These are phyloP conservation scores for Thyatira batis DNA, from an alignment of 2,888 invertebrate species.

Conservation along the genomic window DNA sequence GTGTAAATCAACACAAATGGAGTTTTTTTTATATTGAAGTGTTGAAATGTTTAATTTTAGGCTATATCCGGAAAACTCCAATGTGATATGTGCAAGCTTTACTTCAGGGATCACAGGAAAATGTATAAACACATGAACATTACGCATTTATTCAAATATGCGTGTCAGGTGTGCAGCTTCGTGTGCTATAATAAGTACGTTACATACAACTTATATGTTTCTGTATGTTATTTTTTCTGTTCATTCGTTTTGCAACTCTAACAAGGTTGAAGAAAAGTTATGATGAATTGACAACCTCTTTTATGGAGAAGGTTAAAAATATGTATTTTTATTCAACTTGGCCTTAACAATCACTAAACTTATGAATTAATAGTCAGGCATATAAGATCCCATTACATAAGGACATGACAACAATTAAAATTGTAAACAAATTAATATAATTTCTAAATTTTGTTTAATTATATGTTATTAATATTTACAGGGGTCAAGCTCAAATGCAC, in stretches of 20 bases:
- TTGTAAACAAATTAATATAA: no score
- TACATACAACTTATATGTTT: no score
- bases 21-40: background rate
- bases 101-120: slow-evolving; percentile 56
- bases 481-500: slow-evolving; percentile 66
- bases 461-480: slow-evolving; percentile 31
- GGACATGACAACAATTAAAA: no score
- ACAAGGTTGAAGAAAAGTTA: no score
- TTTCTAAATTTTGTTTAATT: background rate
- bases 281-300: no score
- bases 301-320: no score
- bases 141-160: slow-evolving; percentile 64
- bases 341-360: no score
- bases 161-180: slow-evolving; percentile 61
- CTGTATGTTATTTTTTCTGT: no score
- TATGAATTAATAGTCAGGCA: no score
- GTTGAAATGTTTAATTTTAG: slow-evolving; percentile 48
- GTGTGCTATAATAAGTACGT: slow-evolving; percentile 60
- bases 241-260: no score
- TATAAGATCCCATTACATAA: no score
- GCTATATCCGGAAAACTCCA: slow-evolving; percentile 51
- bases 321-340: no score
- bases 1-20: background rate
- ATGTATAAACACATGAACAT: slow-evolving; percentile 73
- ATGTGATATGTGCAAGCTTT: slow-evolving; percentile 70